Evolutionary conservation across 2,888 invertebrate genomes (phyloP), one percentile per base, ranked within the genome.

Genomic region (Andricus quercusramuli): DNA sequence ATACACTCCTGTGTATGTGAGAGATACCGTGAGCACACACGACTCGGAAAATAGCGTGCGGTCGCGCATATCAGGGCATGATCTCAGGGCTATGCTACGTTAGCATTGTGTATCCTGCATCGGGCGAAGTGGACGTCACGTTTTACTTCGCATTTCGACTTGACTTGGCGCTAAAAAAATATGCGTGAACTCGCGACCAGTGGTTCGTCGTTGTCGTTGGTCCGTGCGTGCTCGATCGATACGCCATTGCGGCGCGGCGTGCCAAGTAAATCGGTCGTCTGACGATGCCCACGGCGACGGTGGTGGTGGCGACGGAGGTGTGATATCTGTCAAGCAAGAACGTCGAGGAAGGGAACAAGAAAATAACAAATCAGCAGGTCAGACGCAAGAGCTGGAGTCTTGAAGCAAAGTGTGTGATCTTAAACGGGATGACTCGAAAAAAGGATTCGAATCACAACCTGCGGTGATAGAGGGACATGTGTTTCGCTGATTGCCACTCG

Each of bases 191-290:
- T 84, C 83, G 84, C 82, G 83, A 85, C 81, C 85, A 88, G 88
- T 87, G 89, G 88, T 88, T 86, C 86, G 78, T 83, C 47, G 47
- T 83, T 79, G 80, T 80, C 82, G 83, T 83, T 83, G 80, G 66
- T 85, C 78, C 84, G 82, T 87, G 85, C 86, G 89, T 87, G 86
- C 82, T 87, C 90, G 91, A 91, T 92, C 92, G 90, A 92, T 92
- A 91, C 90, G 90, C 90, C 90, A 90, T 90, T 91, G 88, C 88
- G 89, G 88, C 88, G 88, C 89, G 86, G 86, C 89, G 89, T 90
- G 86, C 86, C 88, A 88, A 89, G 87, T 89, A 88, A 88, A 88
- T 87, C 86, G 86, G 83, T 85, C 84, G 86, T 86, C 78, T 83
- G 85, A 85, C 86, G 82, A 85, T 86, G 87, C 83, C 81, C 83